These are phyloP conservation scores for Drosophila guanche DNA, from an alignment of 1,140 invertebrate genomes.

Conservation along the genomic window DNA sequence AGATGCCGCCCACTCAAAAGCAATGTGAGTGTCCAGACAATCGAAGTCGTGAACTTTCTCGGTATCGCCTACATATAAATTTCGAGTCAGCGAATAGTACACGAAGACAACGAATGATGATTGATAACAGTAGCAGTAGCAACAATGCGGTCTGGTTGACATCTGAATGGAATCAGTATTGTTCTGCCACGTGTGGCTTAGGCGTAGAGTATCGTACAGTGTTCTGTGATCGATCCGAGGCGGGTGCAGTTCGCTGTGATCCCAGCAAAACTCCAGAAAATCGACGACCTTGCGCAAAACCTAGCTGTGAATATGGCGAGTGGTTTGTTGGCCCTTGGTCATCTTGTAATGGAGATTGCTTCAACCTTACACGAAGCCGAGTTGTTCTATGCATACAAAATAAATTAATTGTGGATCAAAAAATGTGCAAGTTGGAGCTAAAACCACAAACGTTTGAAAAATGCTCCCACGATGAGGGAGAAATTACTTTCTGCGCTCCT, in stretches of 20 bases:
- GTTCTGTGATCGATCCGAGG: slow-evolving; percentile 82
- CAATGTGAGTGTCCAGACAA: slow-evolving; percentile 78
- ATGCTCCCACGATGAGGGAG: slow-evolving; percentile 84
- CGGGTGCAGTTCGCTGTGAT: slow-evolving; percentile 85
- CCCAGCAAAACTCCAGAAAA: slow-evolving; percentile 86
- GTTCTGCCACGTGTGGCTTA: slow-evolving; percentile 69
- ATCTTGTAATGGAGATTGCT: slow-evolving; percentile 84
- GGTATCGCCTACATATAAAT: slow-evolving; percentile 53
- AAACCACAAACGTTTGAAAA: slow-evolving; percentile 69
- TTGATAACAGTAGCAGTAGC: slow-evolving; percentile 39
- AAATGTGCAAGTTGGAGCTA: slow-evolving; percentile 77
- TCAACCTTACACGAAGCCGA: slow-evolving; percentile 84
- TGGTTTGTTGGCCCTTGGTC: slow-evolving; percentile 90
- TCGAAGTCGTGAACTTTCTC: slow-evolving; percentile 45
- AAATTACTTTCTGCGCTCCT: slow-evolving; percentile 84
- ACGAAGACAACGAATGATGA: slow-evolving; percentile 41
- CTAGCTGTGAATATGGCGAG: slow-evolving; percentile 86
- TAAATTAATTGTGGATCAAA: slow-evolving; percentile 83
- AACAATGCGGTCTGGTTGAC: slow-evolving; percentile 65
- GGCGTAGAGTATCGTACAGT: slow-evolving; percentile 79
- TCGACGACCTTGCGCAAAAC: slow-evolving; percentile 86
- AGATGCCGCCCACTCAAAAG: slow-evolving; percentile 80
- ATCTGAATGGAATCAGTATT: slow-evolving; percentile 82
- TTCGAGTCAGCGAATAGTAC: slow-evolving; percentile 27
- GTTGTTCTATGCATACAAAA: slow-evolving; percentile 84